phyloP scores from a whole-genome alignment of 2,113 vertebrate genomes.

The Lophochroa leadbeateri region DNA sequence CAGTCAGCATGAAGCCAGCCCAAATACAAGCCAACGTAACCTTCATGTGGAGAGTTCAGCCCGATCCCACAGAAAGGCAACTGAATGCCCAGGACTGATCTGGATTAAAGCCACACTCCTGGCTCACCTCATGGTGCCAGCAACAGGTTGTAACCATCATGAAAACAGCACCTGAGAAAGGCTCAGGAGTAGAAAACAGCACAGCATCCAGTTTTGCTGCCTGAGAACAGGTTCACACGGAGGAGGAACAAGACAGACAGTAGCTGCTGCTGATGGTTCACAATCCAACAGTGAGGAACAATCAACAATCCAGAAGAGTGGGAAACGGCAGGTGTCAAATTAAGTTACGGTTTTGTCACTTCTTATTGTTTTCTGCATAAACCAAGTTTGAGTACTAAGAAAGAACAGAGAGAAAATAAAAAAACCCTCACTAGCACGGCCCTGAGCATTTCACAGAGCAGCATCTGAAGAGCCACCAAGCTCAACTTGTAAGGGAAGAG shows the following conservation, averaged over 20 bases:
- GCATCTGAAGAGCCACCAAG: neutral
- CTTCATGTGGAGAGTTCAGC: neutral
- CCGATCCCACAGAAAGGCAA: neutral
- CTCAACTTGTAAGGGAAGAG: fast-evolving
- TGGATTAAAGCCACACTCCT: neutral
- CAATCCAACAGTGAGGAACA: too few relatives aligned
- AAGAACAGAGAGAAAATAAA: neutral
- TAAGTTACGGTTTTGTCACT: neutral
- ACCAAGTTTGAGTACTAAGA: neutral
- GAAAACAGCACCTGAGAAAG: neutral
- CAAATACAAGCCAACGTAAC: neutral
- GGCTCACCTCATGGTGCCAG: neutral
- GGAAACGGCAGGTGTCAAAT: neutral
- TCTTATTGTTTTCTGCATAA: neutral
- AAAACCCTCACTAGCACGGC: fast-evolving
- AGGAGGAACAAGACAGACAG: neutral
- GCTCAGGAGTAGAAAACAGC: neutral
- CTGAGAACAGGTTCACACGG: neutral
- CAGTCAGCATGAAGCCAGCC: fast-evolving
- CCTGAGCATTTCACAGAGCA: neutral
- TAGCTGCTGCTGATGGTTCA: neutral
- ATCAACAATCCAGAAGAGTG: neutral
- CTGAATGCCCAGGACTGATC: neutral
- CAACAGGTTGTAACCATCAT: fast-evolving
- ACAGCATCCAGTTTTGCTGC: neutral